Base-by-base conservation (phyloP, 2,888 invertebrate species). In the Tortrix viridana region DNA sequence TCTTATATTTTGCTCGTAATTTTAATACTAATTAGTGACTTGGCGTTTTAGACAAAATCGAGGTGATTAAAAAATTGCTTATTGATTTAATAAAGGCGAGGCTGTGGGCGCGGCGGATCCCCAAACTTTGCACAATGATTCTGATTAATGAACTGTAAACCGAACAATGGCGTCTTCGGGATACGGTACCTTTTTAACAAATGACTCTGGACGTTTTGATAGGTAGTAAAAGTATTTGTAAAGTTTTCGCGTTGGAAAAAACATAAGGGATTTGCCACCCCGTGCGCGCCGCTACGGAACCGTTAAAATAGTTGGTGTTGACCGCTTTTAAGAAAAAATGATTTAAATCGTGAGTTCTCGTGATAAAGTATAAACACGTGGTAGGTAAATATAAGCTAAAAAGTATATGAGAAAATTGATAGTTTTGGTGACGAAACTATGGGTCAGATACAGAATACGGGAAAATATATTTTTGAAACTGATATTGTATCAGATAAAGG, bases 111-210 rank as follows among this genome's bases (percentile, higher is more conserved):
- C 70, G 85, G 73, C 76, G 69, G 81, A 80, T 83, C 81, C 82
- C 81, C 73, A 83, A 81, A 66, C 68, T 79, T 75, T 71, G 52
- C 63, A 81, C 82, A 86, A 84, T 82, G 79, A 74, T 69, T 64
- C 66, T 86, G 87, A 84, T 86, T 90, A 91, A 91, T 89, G 90
- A 86, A 79, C 88, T 88, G 88, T 89, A 75, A 88, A 88, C 71
- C 71, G 67, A 88, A 91, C 90, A 90, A 90, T 89, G 70, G 85
- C 68, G 59, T 69, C 77, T 74, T 72, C 65, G 65, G 72, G 68
- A 66, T 73, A 71, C 66, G 66, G 74, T 68, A 73, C 75, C 76
- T 72, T 79, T 77, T 74, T 60, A 60, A 77, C 66, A 69, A 71
- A 76, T 67, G 67, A 49, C 60, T 63, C 46, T 54, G 50, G 60